Conservation (phyloP, 2,888 invertebrate genomes). For the Caenorhabditis drosophilae region DNA sequence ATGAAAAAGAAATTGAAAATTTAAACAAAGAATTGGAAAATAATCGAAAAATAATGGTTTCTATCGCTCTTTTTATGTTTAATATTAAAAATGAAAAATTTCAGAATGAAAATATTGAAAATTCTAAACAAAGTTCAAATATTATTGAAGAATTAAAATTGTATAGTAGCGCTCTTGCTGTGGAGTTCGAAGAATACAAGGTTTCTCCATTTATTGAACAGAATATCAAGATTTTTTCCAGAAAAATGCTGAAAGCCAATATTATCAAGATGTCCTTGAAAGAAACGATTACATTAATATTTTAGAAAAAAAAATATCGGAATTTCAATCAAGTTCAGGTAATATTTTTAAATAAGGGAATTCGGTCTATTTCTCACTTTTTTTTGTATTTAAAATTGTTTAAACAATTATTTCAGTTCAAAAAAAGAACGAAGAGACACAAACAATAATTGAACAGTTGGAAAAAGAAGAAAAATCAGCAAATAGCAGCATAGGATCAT, state of each 20-base stretch:
- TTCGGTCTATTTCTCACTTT: background rate
- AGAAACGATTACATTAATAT: constrained; percentile 10
- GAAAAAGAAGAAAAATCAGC: background rate
- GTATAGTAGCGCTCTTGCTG: constrained; percentile 1
- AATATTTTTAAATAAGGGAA: background rate
- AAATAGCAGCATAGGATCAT: background rate
- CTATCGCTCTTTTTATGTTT: too few species aligned
- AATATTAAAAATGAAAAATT: too few species aligned
- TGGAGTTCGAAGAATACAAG: constrained; percentile 8
- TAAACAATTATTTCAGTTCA: background rate
- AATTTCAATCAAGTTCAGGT: constrained; percentile 20
- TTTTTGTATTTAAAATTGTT: background rate
- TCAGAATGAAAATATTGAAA: constrained; percentile 7
- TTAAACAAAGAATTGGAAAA: constrained; percentile 7
- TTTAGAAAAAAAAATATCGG: constrained; percentile 5
- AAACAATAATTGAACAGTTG: background rate
- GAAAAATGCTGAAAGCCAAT: constrained; percentile 13
- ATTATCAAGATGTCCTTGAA: constrained; percentile 6
- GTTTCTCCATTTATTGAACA: background rate
- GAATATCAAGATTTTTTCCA: constrained; percentile 1
- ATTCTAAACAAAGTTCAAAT: constrained; percentile 6
- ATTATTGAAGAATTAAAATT: constrained; percentile 1
- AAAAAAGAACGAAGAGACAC: background rate
- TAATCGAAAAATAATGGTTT: background rate
- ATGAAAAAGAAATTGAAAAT: background rate